Conservation (phyloP, 1,140 invertebrate genomes). For the Condylostylus longicornis region DNA sequence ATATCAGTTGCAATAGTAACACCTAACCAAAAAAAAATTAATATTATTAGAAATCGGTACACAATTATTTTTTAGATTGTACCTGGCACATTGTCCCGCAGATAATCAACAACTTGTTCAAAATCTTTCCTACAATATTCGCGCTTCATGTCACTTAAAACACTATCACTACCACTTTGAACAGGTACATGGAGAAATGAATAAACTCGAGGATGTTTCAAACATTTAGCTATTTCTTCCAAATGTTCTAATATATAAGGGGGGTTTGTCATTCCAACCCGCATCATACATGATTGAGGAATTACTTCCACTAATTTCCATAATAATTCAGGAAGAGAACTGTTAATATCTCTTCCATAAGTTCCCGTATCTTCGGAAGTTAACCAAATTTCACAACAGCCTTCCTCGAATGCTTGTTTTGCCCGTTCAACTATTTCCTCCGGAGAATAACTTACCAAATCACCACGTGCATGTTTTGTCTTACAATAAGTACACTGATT, state of each 20-base stretch:
- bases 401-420: conserved; percentile 75
- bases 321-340: conserved; percentile 71
- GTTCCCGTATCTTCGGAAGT: conserved; percentile 97
- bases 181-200: conserved; percentile 94
- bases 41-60: conserved; percentile 48
- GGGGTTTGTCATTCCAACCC: conserved; percentile 95
- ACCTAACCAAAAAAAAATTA: too few species aligned
- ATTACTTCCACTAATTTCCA: conserved; percentile 77
- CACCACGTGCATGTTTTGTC: conserved; percentile 92
- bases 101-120: conserved; percentile 72
- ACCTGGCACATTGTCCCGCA: conserved; percentile 51
- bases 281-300: conserved; percentile 73
- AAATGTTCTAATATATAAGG: conserved; percentile 94
- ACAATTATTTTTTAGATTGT: too few species aligned
- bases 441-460: conserved; percentile 83
- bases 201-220: conserved; percentile 82
- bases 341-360: conserved; percentile 88
- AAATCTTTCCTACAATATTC: conserved; percentile 87
- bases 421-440: conserved; percentile 68
- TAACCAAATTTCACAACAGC: conserved; percentile 94
- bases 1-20: conserved; percentile 95
- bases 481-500: conserved; percentile 99
- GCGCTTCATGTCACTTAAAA: conserved; percentile 89
- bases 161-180: conserved; percentile 87
- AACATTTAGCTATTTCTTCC: conserved; percentile 77